Evolutionary conservation across 2,888 invertebrate genomes (phyloP).

Genomic region (Argyra leucocephala): DNA sequence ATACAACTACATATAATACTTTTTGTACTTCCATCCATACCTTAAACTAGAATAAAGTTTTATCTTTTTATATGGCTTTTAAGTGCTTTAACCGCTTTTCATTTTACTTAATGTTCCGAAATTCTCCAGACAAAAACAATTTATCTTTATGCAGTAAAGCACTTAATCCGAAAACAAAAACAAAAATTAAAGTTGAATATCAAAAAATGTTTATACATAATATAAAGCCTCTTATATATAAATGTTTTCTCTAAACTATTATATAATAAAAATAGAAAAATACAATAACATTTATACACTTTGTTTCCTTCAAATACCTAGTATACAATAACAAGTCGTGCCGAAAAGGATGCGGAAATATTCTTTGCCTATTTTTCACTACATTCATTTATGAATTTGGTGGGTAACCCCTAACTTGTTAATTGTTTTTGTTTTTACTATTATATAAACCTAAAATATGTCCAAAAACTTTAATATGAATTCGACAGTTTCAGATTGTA

Average conservation of each 20-base stretch:
- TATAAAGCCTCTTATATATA: background rate
- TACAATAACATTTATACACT: background rate
- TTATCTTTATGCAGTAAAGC: background rate
- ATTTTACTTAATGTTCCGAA: background rate
- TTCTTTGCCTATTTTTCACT: background rate
- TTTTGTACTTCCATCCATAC: too few relatives aligned
- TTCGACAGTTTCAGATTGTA: too few relatives aligned
- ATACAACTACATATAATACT: too few relatives aligned
- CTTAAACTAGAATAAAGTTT: too few relatives aligned
- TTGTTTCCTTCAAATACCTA: too few relatives aligned
- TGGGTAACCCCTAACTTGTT: too few relatives aligned
- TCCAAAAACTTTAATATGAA: too few relatives aligned
- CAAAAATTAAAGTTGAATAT: background rate
- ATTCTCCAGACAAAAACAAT: constrained; percentile 3
- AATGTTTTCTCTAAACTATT: background rate
- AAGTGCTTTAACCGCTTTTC: constrained; percentile 2
- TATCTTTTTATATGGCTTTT: constrained; percentile 1
- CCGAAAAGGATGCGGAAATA: background rate
- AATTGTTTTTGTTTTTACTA: too few relatives aligned
- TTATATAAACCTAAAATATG: too few relatives aligned
- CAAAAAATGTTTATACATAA: background rate
- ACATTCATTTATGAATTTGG: too few relatives aligned
- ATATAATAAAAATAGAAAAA: background rate
- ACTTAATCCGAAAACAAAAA: background rate
- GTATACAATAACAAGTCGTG: background rate